Conservation (phyloP, 2,888 invertebrate genomes). For the Phrixothrix hirtus region DNA sequence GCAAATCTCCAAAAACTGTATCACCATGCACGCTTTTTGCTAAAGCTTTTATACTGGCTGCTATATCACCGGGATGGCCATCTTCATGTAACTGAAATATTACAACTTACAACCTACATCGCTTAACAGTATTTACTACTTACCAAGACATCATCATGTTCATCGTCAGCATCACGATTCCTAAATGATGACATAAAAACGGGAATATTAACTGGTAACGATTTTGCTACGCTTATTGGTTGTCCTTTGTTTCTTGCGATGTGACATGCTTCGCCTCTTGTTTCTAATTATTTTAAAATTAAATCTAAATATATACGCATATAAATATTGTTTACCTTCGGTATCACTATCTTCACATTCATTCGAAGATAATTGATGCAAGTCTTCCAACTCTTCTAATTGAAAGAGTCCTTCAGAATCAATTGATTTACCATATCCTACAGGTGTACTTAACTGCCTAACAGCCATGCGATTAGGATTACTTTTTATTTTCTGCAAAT, state of each 20-base stretch:
- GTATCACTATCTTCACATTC: conserved; percentile 66
- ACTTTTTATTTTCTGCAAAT: conserved; percentile 30
- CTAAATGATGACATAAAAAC: conserved; percentile 55
- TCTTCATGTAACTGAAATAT: conserved; percentile 34
- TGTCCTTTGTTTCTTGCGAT: conserved; percentile 56
- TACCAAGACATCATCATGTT: conserved; percentile 55
- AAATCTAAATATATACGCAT: no score
- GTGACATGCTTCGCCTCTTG: conserved; percentile 62
- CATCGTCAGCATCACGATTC: conserved; percentile 49
- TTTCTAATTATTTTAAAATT: no score
- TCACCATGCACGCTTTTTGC: conserved; percentile 89
- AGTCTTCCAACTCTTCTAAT: conserved; percentile 72
- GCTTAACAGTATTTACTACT: no score
- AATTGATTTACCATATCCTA: conserved; percentile 34
- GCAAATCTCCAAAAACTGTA: conserved; percentile 83
- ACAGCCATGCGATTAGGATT: conserved; percentile 22
- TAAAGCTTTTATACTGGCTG: conserved; percentile 89
- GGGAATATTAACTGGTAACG: conserved; percentile 79
- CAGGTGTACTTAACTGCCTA: conserved; percentile 30
- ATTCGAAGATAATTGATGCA: conserved; percentile 50
- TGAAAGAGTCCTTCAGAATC: conserved; percentile 78
- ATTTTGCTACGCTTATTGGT: conserved; percentile 67
- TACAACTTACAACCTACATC: no score
- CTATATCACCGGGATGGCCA: conserved; percentile 78
- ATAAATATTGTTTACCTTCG: conserved; percentile 74